These are phyloP conservation scores for Gerosis bhagava DNA, from an alignment of 2,888 invertebrate genomes.

Conservation along the genomic window DNA sequence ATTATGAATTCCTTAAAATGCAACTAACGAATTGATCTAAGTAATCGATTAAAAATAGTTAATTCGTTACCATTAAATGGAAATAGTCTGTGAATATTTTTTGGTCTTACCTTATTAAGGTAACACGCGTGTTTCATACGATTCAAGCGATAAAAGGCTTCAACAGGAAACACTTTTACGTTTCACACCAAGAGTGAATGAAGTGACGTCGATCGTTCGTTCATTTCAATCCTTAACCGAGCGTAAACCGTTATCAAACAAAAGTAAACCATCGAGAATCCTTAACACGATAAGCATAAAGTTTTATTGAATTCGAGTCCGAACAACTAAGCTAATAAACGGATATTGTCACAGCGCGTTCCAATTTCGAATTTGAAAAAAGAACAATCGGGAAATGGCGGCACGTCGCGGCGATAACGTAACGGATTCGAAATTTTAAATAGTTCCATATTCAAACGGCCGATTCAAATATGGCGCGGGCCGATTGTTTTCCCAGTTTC, in stretches of 20 bases:
- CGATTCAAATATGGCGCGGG: constrained; percentile 76
- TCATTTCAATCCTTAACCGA: constrained; percentile 2
- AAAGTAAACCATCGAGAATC: neutral
- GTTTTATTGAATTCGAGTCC: neutral
- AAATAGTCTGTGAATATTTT: too few species aligned
- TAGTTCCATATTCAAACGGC: constrained; percentile 77
- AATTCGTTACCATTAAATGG: too few species aligned
- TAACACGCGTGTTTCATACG: constrained; percentile 1
- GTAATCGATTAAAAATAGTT: too few species aligned
- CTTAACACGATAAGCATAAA: neutral
- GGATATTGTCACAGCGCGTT: constrained; percentile 37
- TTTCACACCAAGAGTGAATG: constrained; percentile 19
- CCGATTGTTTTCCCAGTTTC: constrained; percentile 80
- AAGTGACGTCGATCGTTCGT: constrained; percentile 13
- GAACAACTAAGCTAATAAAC: constrained; percentile 27
- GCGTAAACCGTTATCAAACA: constrained; percentile 12
- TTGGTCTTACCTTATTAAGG: too few species aligned
- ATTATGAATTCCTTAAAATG: too few species aligned
- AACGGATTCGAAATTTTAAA: constrained; percentile 82
- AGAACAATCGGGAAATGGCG: constrained; percentile 76
- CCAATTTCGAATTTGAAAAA: constrained; percentile 47
- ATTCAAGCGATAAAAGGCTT: constrained; percentile 8
- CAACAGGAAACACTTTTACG: constrained; percentile 12
- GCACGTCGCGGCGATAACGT: constrained; percentile 77
- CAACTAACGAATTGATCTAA: too few species aligned